Evolutionary conservation across 2,797 vertebrate genomes (phyloP).

Genomic region (Harpagifer antarcticus): DNA sequence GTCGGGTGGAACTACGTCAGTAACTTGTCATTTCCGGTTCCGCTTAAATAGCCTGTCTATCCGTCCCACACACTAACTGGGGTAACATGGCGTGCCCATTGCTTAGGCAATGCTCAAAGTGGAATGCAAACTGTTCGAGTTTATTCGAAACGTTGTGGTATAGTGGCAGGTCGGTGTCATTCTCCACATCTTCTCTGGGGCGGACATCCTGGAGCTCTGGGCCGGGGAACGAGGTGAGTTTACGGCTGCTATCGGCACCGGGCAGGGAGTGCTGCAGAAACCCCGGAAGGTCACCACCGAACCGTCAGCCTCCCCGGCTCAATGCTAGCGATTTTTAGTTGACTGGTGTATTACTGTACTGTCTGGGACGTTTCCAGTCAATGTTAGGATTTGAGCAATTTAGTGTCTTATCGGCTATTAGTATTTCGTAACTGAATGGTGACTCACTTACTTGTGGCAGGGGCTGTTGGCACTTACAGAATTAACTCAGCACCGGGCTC

Average conservation of each 20-base stretch:
- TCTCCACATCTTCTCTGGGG: constrained; percentile 18
- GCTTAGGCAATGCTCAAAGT: constrained; percentile 73
- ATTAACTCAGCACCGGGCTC: not conserved
- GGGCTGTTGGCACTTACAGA: not conserved
- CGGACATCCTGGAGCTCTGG: constrained; percentile 16
- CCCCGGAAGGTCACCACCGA: constrained; percentile 72
- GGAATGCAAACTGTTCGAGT: constrained; percentile 15
- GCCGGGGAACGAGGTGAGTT: constrained; percentile 58
- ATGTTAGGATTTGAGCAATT: accelerated
- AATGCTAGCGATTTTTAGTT: accelerated
- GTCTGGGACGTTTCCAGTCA: not conserved
- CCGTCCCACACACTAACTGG: constrained; percentile 7
- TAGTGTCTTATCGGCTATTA: accelerated
- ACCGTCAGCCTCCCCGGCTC: not conserved
- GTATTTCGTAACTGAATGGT: not conserved
- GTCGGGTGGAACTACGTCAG: constrained; percentile 30
- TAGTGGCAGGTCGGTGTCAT: constrained; percentile 16
- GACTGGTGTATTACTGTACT: accelerated
- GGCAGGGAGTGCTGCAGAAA: constrained; percentile 33
- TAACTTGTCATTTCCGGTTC: constrained; percentile 58
- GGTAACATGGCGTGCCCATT: constrained; percentile 82
- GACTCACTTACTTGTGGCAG: constrained; percentile 37
- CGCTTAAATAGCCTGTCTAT: constrained; percentile 6
- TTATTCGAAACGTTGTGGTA: constrained; percentile 50
- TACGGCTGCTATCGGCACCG: not conserved